A percentile compares a stretch with the other conserved stretches of the same genome.
Evolutionary conservation across 2,888 invertebrate genomes (phyloP).

Genomic region (Galeruca laticollis): DNA sequence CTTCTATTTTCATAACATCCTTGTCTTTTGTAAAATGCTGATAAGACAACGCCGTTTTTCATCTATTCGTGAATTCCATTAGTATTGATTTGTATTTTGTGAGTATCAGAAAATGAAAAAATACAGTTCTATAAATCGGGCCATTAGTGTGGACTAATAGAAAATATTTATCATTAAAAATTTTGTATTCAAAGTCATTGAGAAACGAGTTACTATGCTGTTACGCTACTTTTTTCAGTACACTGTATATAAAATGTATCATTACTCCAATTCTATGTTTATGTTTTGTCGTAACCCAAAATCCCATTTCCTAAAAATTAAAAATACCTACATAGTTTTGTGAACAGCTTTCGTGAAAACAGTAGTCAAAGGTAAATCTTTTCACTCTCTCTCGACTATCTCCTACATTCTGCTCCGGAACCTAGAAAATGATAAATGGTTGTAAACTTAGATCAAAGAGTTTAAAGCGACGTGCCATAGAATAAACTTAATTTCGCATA

Average conservation of each 20-base stretch:
- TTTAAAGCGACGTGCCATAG: slow-evolving; percentile 31
- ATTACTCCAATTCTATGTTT: background rate
- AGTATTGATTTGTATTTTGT: too few relatives aligned
- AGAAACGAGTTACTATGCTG: too few relatives aligned
- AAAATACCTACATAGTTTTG: slow-evolving; percentile 64
- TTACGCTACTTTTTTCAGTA: background rate
- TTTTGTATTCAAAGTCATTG: too few relatives aligned
- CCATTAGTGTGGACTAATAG: too few relatives aligned
- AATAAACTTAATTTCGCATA: slow-evolving; percentile 26
- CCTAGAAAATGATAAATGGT: slow-evolving; percentile 63
- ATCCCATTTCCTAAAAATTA: slow-evolving; percentile 14
- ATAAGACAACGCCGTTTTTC: too few relatives aligned
- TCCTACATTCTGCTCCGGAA: slow-evolving; percentile 74
- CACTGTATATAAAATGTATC: background rate
- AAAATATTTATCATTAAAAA: too few relatives aligned
- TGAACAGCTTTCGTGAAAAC: slow-evolving; percentile 71
- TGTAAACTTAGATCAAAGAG: slow-evolving; percentile 47
- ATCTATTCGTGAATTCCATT: too few relatives aligned
- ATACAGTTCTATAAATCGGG: too few relatives aligned
- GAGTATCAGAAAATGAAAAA: too few relatives aligned
- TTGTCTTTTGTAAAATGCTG: too few relatives aligned
- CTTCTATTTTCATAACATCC: too few relatives aligned
- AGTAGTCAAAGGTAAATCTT: slow-evolving; percentile 75
- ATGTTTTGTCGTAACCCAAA: slow-evolving; percentile 6
- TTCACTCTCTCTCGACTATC: slow-evolving; percentile 76